Evolutionary conservation across 2,113 vertebrate species (phyloP), one percentile per base, ranked within the genome.

Genomic region (Panthera uncia): DNA sequence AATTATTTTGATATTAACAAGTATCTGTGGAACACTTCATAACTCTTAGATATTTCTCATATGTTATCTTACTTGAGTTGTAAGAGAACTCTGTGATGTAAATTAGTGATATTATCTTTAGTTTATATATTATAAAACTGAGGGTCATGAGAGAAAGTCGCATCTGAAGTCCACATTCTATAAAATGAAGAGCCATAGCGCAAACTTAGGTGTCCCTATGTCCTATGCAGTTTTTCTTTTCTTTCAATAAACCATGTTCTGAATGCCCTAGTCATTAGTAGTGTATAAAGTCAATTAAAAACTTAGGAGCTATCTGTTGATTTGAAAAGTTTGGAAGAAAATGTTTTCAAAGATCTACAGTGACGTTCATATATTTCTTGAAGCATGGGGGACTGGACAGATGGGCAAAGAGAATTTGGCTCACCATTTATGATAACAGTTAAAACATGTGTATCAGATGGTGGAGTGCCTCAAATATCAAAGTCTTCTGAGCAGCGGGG

Each of bases 1-100:
- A 91, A 41, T 94, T 85, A 89, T 65, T 95, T 93, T 83, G 25
- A 66, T 78, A 89, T 83, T 86, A 94, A 89, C 36, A 95, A 61
- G 18, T 66, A 21, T 88, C 36, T 94, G 23, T 85, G 89, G n/a
- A 93, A 33, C 14, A 86, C 50, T 93, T 93, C 19, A 57, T 86
- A 96, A 88, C 31, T 94, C 15, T 80, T 21, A 94, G n/a, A 55
- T 90, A 45, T 66, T 96, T 93, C 81, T 50, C 61, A 2, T 89
- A 33, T 23, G 84, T 91, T 81, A 76, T 76, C 36, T 94, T 89
- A 94, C 31, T 85, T 94, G 69, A 84, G 76, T 85, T 85, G 19
- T 93, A 83, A 93, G 48, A 93, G 25, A 92, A 85, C 27, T 2
- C 45, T 71, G 10, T 94, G 25, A 73, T 92, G 18, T 81, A 88